phyloP scores from a whole-genome alignment of 92 coral and sea anemone genomes.

The Bergia sp. region DNA sequence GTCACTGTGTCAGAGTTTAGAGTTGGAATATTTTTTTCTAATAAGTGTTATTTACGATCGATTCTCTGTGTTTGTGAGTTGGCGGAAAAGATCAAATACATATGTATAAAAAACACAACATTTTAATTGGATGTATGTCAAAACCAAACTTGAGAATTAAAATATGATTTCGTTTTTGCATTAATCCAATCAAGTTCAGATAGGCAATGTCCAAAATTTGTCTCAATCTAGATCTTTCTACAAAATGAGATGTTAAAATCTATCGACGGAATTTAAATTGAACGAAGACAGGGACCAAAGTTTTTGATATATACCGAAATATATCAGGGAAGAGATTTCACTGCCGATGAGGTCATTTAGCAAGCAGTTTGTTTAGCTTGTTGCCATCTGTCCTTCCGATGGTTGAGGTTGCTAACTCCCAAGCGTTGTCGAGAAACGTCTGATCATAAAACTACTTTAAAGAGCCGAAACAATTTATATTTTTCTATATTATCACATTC shows the following conservation, averaged over 20 bases:
- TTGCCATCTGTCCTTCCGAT: background rate
- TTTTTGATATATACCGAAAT: background rate
- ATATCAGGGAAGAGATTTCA: background rate
- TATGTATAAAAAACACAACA: background rate
- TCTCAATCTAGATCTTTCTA: no score
- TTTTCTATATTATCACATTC: background rate
- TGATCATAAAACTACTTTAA: background rate
- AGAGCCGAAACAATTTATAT: background rate
- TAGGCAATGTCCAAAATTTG: background rate
- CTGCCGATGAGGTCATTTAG: background rate
- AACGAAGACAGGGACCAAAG: background rate
- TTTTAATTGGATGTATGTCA: background rate
- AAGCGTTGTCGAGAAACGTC: no score
- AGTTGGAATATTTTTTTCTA: background rate
- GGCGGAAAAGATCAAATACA: background rate
- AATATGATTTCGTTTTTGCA: no score
- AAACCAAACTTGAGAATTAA: background rate
- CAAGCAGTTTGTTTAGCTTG: background rate
- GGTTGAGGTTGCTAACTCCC: background rate
- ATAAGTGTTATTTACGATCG: background rate
- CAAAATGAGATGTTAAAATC: no score
- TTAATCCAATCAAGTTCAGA: background rate
- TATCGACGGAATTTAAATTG: no score
- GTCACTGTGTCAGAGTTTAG: background rate
- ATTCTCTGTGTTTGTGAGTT: background rate